Evolutionary conservation across 2,888 invertebrate genomes (phyloP).

Genomic region (Tetragnatha montana): DNA sequence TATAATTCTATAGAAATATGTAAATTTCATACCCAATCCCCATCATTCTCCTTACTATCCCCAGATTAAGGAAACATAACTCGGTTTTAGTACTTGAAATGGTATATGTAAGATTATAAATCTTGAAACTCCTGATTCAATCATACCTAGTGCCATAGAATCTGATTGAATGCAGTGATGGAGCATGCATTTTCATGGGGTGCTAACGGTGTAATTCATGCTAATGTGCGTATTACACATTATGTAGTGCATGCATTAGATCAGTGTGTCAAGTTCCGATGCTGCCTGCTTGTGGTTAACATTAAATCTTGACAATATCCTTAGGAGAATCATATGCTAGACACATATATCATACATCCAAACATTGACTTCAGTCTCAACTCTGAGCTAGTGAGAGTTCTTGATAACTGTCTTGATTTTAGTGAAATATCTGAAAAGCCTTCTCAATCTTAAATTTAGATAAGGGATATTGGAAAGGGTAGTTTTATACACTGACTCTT

Average conservation of each 20-base stretch:
- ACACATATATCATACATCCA: not conserved
- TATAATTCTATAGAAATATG: no score
- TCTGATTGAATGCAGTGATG: not conserved
- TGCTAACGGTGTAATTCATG: slow-evolving; percentile 1
- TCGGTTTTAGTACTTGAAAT: not conserved
- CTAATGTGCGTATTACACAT: not conserved
- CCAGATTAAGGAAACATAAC: not conserved
- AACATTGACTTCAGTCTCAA: not conserved
- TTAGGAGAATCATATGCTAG: not conserved
- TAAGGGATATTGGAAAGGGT: no score
- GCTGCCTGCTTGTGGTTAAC: not conserved
- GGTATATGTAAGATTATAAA: not conserved
- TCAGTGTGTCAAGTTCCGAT: not conserved
- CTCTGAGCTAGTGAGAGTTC: not conserved
- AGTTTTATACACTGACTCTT: no score
- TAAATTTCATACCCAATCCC: no score
- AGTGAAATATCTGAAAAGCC: not conserved
- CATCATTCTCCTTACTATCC: no score
- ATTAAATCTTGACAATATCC: slow-evolving; percentile 1
- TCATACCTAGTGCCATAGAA: not conserved
- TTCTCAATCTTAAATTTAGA: no score
- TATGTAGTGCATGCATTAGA: slow-evolving; percentile 1
- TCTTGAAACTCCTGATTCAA: not conserved
- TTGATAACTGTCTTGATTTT: not conserved
- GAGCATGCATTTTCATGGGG: not conserved